Base-by-base conservation (phyloP, 2,888 invertebrate species). In the Volucella inflata region DNA sequence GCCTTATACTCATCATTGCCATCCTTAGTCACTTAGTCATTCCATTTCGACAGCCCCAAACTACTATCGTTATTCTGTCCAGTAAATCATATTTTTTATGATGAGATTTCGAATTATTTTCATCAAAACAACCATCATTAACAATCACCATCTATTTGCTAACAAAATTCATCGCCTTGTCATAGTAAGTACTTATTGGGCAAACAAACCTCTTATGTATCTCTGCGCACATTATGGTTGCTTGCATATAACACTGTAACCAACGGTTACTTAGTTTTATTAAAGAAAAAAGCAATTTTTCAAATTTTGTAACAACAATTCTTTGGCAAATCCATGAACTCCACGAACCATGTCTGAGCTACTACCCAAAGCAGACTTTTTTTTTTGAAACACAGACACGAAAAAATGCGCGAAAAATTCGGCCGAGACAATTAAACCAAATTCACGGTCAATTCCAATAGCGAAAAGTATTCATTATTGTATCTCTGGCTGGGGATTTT, bases 391-490 rank as follows among this genome's bases (percentile, higher is more conserved):
- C n/a, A 2, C 48, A 36, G 16, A n/a, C 17, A 60, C 16, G 44
- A 57, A 14, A 67, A 59, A 48, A 71, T 44, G 42, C 30, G 62
- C 62, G 50, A 72, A 77, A 67, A 78, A 68, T 6, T 38, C 44
- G 55, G 17, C 36, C 53, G 51, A 72, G 62, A 74, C 72, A 74
- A 83, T 83, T 42, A 74, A 65, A 11, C 46, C 46, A 59, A 70
- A 79, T 84, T 84, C 79, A 79, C 40, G 83, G 78, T 53, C 83
- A 79, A n/a, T 36, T 40, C 9, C 17, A 62, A 40, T 30, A 40
- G 46, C 67, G 16, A 36, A 62, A 17, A 48, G 21, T 60, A 38
- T 59, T 53, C 59, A 48, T 71, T 10, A 38, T 10, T 36, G 21
- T 21, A 21, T 21, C 21, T 21, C 21, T 21, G 21, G 21, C 21